Base-by-base conservation (phyloP, 1,140 invertebrate species). In the Drosophila gunungcola region DNA sequence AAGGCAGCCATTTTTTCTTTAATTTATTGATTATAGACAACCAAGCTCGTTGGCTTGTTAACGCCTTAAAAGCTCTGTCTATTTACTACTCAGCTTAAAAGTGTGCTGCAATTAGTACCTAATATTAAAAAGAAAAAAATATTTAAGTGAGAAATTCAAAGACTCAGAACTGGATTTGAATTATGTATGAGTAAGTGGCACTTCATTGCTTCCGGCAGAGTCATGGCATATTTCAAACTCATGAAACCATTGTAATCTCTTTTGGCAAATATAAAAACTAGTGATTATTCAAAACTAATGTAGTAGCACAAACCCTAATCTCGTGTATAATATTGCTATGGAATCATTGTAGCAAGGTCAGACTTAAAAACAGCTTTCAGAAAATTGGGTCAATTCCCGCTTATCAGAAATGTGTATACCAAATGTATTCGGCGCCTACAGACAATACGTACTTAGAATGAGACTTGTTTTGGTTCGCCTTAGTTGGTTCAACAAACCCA, bases 401-500 rank as follows among this genome's bases (percentile, higher is more conserved):
- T 70, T 70, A 70, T 70, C 67, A 38, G 36, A 57, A 57, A 36
- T 69, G 16, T 70, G 27, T 38, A 32, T 55, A 29, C 27, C 10
- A 29, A 67, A 42, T 51, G 16, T 27, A 27, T n/a, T n/a, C 25
- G 27, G 27, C 16, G 42, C 12, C 12, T 29, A 29, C n/a, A 13
- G 51, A 70, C 27, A 60, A 56, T 49, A 36, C n/a, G 36, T 70
- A 70, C 29, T 69, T 70, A 70, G 64, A 70, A 25, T 36, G 36
- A 49, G 51, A 70, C 67, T 70, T 57, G 67, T 70, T 70, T 68
- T 41, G 3, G 3, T 25, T 36, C 36, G 64, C 13, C 43, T 10
- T 39, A 49, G 43, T 3, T 10, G 53, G 81, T 74, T 86, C 73
- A 85, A 81, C 21, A 52, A 85, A 86, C 81, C 58, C 81, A 86